Percentiles rank a stretch among this genome's conserved stretches.
Evolutionary conservation across 2,113 vertebrate genomes (phyloP).

Genomic region (Emydocephalus ijimae): DNA sequence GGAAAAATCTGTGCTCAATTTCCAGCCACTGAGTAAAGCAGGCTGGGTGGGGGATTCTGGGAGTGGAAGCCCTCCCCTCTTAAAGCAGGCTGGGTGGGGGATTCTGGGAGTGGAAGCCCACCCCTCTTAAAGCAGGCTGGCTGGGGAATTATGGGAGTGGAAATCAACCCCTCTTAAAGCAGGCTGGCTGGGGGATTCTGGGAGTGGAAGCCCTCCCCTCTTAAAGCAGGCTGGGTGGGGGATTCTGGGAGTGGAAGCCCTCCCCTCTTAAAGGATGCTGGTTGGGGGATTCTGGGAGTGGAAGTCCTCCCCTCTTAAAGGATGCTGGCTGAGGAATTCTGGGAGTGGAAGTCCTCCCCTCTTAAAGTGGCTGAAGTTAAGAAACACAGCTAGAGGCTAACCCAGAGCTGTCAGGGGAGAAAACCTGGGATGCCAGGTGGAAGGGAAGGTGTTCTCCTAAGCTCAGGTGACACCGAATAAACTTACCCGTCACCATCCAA

Average conservation of each 20-base stretch:
- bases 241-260: neutral
- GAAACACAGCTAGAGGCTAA: neutral
- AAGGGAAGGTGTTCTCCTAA: neutral
- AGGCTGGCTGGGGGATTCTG: no score
- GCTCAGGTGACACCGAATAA: neutral
- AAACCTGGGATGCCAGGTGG: neutral
- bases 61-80: neutral
- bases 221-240: neutral
- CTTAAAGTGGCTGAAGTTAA: neutral
- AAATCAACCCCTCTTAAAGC: no score
- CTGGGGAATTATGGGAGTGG: neutral
- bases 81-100: no score
- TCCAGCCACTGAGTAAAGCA: neutral
- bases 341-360: neutral
- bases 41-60: neutral
- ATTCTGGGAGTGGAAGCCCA: no score
- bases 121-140: neutral
- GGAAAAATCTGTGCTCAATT: no score
- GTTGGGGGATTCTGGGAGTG: no score
- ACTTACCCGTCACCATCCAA: constrained; percentile 98
- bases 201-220: neutral
- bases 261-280: no score
- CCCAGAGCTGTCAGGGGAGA: neutral
- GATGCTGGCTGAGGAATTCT: neutral
- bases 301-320: no score